Conservation (phyloP, 2,797 vertebrate species). For the Sardinella longiceps region DNA sequence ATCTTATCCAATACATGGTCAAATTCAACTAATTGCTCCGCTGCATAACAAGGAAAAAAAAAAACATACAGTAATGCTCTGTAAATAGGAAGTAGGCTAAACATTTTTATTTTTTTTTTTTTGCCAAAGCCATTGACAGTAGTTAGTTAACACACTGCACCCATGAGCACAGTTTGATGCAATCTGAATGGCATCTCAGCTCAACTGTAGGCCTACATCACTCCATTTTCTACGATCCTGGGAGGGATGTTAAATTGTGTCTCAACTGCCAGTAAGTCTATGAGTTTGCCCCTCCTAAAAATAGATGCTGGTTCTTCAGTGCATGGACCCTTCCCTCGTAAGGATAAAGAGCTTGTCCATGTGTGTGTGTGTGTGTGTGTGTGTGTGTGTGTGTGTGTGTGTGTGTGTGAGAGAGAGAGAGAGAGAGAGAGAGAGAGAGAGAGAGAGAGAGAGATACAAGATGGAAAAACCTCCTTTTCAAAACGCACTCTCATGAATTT, state of each 20-base stretch:
- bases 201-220: neutral
- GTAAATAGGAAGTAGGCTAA: neutral
- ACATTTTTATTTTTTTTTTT: too few relatives aligned
- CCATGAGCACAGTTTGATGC: neutral
- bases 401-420: neutral
- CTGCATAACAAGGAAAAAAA: too few relatives aligned
- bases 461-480: constrained; percentile 29
- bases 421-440: too few relatives aligned
- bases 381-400: too few relatives aligned
- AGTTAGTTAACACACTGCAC: neutral
- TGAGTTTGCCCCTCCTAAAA: neutral
- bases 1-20: neutral
- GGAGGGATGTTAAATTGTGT: neutral
- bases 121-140: neutral
- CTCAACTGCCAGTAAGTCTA: neutral
- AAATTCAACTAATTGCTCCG: neutral
- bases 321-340: neutral
- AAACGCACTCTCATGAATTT: constrained; percentile 70
- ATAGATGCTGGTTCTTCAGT: neutral
- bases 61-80: too few relatives aligned
- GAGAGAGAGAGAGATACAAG: neutral
- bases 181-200: neutral
- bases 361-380: neutral
- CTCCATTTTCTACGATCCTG: neutral
- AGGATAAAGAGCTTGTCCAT: neutral